Percentiles rank a stretch among this genome's conserved stretches.
Conservation (phyloP, 2,888 invertebrate species). For the Rotaria macrura region DNA sequence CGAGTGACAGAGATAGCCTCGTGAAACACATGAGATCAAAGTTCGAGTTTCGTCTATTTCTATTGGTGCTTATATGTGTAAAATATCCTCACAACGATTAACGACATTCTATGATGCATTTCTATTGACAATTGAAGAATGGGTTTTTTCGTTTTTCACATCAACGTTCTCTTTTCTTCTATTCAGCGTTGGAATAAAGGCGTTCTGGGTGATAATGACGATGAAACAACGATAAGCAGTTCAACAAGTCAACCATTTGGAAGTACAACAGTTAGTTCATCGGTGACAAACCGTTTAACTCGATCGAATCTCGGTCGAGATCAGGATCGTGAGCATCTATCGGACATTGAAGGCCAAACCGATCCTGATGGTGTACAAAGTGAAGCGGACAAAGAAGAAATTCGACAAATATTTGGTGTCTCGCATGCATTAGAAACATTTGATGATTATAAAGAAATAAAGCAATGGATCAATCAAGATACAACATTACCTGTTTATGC, state of each 20-base stretch:
- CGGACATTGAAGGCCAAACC: neutral
- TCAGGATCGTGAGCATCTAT: neutral
- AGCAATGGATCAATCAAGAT: neutral
- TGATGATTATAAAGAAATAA: conserved; percentile 3
- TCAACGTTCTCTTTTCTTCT: too few species aligned
- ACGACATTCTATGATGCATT: too few species aligned
- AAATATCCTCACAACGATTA: too few species aligned
- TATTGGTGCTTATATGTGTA: too few species aligned
- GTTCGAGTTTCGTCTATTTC: too few species aligned
- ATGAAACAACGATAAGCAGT: neutral
- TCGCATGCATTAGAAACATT: neutral
- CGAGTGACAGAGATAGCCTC: too few species aligned
- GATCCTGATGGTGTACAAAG: neutral
- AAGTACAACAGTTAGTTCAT: neutral
- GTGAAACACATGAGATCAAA: too few species aligned
- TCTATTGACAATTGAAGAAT: neutral
- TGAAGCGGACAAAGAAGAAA: neutral
- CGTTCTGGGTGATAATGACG: neutral
- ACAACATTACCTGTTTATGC: neutral
- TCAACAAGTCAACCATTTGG: neutral
- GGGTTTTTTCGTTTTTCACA: too few species aligned
- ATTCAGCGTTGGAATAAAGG: neutral
- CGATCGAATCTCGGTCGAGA: neutral
- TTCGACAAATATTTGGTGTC: neutral
- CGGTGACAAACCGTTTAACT: neutral